Evolutionary conservation across 2,888 invertebrate species (phyloP), one percentile per base, ranked within the genome.

Genomic region (Gari tellinella): DNA sequence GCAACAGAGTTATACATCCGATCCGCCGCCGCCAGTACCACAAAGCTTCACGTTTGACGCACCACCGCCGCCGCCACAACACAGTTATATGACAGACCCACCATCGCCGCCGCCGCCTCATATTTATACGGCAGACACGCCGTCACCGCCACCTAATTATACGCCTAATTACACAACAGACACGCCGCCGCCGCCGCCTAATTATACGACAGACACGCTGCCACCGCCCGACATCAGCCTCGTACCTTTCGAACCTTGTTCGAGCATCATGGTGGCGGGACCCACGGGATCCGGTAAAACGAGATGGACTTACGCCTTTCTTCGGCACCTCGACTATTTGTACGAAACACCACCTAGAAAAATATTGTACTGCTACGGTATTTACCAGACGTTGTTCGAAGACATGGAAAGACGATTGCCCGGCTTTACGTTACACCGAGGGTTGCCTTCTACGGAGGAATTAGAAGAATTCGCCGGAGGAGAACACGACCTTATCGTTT

Each of bases 241-340:
- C 15, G 14, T 56, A 40, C 64, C 63, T 0, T 48, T 70, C n/a
- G 70, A 62, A 45, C 69, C 63, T 15, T 69, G 63, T 51, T 63
- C 69, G 4, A 69, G 69, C 51, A 48, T 69, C n/a, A 26, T 48
- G 38, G 26, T 66, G 19, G 25, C 57, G 7, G 67, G 72, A 25
- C 53, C 62, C 15, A 67, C 73, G 26, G 67, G 66, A 21, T 43
- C 46, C 23, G 72, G 72, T 15, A 67, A 72, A 41, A 66, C 62
- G 1, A 25, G 19, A 57, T 66, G 64, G 64, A 43, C 45, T 0
- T 65, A 37, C 41, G 56, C 31, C 21, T 41, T 66, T 31, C 40
- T 72, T n/a, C 23, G 55, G 46, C 55, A 61, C n/a, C 19, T 61
- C 37, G 31, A 40, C 12, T 37, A 49, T 26, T n/a, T 60, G 49